phyloP scores from a whole-genome alignment of 2,888 invertebrate species.

The Oasisia sp. region DNA sequence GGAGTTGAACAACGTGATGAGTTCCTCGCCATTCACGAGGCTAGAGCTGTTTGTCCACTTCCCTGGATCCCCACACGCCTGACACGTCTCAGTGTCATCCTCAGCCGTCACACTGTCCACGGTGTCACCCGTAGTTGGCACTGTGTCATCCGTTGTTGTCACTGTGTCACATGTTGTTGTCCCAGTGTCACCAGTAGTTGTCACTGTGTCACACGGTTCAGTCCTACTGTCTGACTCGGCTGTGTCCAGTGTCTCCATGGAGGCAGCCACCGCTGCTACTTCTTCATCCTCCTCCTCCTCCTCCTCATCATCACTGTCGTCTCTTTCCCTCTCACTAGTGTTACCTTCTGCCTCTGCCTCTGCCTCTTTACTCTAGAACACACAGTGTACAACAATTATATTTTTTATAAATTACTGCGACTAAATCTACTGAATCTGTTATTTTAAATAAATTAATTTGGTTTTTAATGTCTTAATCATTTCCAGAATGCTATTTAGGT shows the following conservation, averaged over 20 bases:
- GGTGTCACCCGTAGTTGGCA: neutral
- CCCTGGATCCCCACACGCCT: neutral
- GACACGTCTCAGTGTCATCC: neutral
- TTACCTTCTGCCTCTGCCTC: conserved; percentile 28
- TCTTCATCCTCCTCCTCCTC: conserved; percentile 24
- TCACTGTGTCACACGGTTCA: conserved; percentile 73
- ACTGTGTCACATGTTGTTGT: neutral
- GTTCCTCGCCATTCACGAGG: conserved; percentile 75
- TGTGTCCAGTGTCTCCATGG: conserved; percentile 50
- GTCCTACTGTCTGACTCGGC: conserved; percentile 47
- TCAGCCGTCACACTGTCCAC: neutral
- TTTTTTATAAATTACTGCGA: no score
- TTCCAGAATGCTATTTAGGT: neutral
- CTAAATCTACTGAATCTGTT: no score
- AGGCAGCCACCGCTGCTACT: conserved; percentile 37
- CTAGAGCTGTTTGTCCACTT: conserved; percentile 52
- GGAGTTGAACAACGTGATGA: conserved; percentile 78
- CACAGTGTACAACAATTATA: conserved; percentile 37
- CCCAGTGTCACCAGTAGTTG: neutral
- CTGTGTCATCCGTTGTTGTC: neutral
- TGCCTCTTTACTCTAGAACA: conserved; percentile 38
- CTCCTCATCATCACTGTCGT: conserved; percentile 31
- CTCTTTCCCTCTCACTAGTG: conserved; percentile 19
- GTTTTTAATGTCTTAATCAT: no score
- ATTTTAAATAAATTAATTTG: no score